phyloP scores from a whole-genome alignment of 2,113 vertebrate species.

The Chamaea fasciata region DNA sequence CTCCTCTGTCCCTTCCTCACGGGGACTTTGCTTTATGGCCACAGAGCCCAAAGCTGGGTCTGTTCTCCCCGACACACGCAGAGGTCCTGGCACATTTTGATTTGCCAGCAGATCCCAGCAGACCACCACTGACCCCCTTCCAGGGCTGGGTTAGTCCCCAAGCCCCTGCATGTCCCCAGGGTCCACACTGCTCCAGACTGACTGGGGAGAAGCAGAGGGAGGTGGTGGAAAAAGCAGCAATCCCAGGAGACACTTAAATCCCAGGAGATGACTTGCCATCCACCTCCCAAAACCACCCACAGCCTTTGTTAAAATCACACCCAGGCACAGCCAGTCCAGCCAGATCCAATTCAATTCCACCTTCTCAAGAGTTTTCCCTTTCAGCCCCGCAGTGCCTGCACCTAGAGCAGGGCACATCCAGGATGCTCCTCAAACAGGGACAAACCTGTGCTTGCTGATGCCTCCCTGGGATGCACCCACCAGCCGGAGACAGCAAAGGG shows the following conservation, averaged over 20 bases:
- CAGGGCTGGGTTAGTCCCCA: no score
- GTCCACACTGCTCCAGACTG: neutral
- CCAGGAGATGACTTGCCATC: neutral
- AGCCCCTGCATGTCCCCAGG: neutral
- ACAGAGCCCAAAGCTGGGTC: neutral
- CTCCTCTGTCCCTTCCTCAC: neutral
- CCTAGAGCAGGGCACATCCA: neutral
- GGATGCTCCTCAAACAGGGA: neutral
- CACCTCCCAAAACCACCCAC: neutral
- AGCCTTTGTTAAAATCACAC: neutral
- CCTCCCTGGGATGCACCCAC: neutral
- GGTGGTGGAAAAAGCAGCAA: neutral
- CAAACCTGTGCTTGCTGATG: fast-evolving
- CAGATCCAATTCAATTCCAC: neutral
- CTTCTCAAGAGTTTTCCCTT: neutral
- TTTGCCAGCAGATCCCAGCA: neutral
- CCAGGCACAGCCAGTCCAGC: conserved; percentile 4
- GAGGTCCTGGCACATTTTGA: fast-evolving
- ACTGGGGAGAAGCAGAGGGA: neutral
- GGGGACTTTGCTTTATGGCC: neutral
- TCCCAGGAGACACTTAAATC: neutral
- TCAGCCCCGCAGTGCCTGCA: neutral
- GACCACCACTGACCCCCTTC: neutral
- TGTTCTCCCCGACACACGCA: fast-evolving
- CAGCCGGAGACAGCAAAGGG: neutral